A percentile compares a stretch with the other conserved stretches of the same genome.
phyloP scores from a whole-genome alignment of 2,113 vertebrate species.

The Sciurus niger region DNA sequence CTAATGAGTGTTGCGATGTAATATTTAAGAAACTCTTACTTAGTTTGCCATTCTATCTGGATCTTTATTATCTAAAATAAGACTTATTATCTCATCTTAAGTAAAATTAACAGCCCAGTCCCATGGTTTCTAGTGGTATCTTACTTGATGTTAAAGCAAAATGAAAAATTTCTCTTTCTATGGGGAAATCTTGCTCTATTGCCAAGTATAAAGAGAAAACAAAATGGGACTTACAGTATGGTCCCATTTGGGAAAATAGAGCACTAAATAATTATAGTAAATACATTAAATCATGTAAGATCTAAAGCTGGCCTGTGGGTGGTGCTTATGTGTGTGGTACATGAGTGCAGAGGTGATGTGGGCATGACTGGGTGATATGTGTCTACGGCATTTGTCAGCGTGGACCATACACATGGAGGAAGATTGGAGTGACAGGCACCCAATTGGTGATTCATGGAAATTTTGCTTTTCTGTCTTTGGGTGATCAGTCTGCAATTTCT shows the following conservation, averaged over 20 bases:
- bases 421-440: not conserved
- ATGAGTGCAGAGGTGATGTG: not conserved
- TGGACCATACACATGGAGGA: not conserved
- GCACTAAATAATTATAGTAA: not conserved
- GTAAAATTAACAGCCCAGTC: not conserved
- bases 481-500: not conserved
- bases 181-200: not conserved
- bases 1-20: not conserved
- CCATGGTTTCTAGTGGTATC: not conserved
- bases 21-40: not conserved
- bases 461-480: not conserved
- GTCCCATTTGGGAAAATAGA: not conserved
- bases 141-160: not conserved
- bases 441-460: not conserved
- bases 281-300: not conserved
- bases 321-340: not conserved
- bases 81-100: not conserved
- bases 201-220: not conserved
- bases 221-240: not conserved
- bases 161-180: not conserved
- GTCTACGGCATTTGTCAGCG: not conserved
- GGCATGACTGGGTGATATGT: not conserved
- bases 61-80: not conserved
- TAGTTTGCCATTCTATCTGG: slow-evolving; percentile 4
- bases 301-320: not conserved